Evolutionary conservation across 2,113 vertebrate genomes (phyloP), one percentile per base, ranked within the genome.

Genomic region (Antechinus flavipes): DNA sequence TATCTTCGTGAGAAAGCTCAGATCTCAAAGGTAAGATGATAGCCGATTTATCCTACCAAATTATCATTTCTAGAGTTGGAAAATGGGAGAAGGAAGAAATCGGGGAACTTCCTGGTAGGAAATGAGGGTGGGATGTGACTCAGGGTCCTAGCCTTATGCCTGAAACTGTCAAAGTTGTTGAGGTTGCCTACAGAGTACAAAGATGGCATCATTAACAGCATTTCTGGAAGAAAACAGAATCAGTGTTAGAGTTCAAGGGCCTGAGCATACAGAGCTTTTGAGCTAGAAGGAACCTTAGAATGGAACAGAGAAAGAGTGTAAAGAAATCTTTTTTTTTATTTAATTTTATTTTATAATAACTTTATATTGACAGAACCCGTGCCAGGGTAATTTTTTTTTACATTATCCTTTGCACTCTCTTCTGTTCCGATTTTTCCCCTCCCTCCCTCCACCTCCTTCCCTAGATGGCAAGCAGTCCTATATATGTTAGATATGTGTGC

Each of bases 41-140:
- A 35, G 7, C 53, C 50, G 27, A 26, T 24, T 42, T n/a, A 54
- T 10, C 61, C 47, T 8, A 84, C 14, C 7, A 42, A 84, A 16
- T 42, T 22, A 22, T 84, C n/a, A 42, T 42, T 84, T 84, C 68
- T 84, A 42, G 68, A n/a, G 19, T 14, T 22, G 2, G 68, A 2
- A 84, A 23, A 42, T 42, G 68, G n/a, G 6, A 84, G 68, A 84
- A 84, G n/a, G 68, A 84, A 84, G 42, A 25, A 93, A 54, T 11
- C 22, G 0, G 4, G 84, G 42, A 50, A 50, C 53, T 26, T 26
- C 0, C 0, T 42, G 47, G 92, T 25, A 94, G 46, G 89, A 47
- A 9, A 1, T 0, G 8, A 0, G 2, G 30, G 55, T 27, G n/a
- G 0, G 35, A 30, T 0, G 0, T 58, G 68, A n/a, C n/a, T n/a